A percentile compares a stretch with the other conserved stretches of the same genome.
Evolutionary conservation across 1,140 invertebrate species (phyloP).

Genomic region (Drosophila mauritiana): DNA sequence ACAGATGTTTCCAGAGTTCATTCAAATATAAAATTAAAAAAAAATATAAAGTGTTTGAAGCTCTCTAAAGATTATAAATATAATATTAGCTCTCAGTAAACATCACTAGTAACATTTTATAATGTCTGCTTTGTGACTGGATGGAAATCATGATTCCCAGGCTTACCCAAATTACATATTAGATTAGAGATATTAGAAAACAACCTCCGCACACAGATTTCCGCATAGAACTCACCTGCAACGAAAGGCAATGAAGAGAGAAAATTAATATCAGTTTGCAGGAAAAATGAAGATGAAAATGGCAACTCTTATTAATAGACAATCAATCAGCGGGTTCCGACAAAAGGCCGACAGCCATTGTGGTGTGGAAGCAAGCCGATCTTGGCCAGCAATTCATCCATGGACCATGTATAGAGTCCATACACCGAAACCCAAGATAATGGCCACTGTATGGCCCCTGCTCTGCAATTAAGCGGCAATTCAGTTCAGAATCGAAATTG

Average conservation of each 20-base stretch:
- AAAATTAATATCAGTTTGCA: conserved; percentile 30
- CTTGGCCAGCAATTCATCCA: conserved; percentile 22
- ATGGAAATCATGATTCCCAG: conserved; percentile 8
- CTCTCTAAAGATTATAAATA: no score
- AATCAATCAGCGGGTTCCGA: conserved; percentile 58
- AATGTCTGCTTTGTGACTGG: not conserved
- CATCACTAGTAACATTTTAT: no score
- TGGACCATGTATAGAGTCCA: not conserved
- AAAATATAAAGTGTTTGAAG: no score
- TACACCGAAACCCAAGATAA: conserved; percentile 30
- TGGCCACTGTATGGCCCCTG: conserved; percentile 40
- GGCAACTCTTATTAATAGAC: conserved; percentile 58
- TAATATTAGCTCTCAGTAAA: no score
- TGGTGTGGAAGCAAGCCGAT: conserved; percentile 8
- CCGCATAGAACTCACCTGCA: conserved; percentile 38
- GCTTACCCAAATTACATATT: conserved; percentile 40
- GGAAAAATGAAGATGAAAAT: conserved; percentile 15
- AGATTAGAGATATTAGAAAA: conserved; percentile 23
- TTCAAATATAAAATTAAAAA: no score
- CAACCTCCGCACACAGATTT: not conserved
- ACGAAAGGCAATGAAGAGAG: conserved; percentile 13
- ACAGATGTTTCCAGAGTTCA: not conserved
- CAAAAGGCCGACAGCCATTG: conserved; percentile 44
- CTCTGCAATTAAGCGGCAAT: conserved; percentile 76
- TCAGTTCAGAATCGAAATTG: conserved; percentile 49